phyloP scores from a whole-genome alignment of 1,140 invertebrate species.

The Panagrolaimus sp. region DNA sequence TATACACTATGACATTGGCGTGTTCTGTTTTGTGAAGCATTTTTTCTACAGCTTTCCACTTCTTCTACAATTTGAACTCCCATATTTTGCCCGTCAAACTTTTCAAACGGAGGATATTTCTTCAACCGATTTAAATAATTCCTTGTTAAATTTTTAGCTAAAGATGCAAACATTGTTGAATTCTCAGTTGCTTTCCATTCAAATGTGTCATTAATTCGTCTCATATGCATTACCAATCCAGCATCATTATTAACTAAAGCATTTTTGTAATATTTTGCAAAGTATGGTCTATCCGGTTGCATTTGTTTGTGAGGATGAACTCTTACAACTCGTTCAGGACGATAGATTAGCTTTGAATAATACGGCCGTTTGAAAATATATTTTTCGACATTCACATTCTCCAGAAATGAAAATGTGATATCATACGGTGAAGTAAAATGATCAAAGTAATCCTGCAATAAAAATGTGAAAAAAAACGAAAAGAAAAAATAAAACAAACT shows the following conservation, averaged over 20 bases:
- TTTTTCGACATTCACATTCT: constrained; percentile 20
- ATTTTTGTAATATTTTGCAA: not conserved
- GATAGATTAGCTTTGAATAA: constrained; percentile 23
- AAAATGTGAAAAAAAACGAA: no score
- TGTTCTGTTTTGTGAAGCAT: not conserved
- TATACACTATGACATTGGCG: not conserved
- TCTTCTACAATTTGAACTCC: constrained; percentile 12
- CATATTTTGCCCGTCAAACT: not conserved
- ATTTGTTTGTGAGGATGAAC: constrained; percentile 14
- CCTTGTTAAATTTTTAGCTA: not conserved
- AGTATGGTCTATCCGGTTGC: constrained; percentile 10
- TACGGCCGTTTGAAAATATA: constrained; percentile 25
- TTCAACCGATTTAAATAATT: no score
- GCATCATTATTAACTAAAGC: not conserved
- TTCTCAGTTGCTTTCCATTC: constrained; percentile 1
- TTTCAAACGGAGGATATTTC: no score
- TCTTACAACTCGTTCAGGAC: constrained; percentile 21
- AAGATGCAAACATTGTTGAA: not conserved
- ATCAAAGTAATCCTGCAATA: constrained; percentile 6
- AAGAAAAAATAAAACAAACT: not conserved
- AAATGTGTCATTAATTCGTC: not conserved
- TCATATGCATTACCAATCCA: not conserved
- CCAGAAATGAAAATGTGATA: not conserved
- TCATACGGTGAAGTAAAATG: not conserved
- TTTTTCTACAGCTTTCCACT: constrained; percentile 13